These are phyloP conservation scores for Planococcus citri DNA, from an alignment of 1,140 invertebrate genomes.

Conservation along the genomic window DNA sequence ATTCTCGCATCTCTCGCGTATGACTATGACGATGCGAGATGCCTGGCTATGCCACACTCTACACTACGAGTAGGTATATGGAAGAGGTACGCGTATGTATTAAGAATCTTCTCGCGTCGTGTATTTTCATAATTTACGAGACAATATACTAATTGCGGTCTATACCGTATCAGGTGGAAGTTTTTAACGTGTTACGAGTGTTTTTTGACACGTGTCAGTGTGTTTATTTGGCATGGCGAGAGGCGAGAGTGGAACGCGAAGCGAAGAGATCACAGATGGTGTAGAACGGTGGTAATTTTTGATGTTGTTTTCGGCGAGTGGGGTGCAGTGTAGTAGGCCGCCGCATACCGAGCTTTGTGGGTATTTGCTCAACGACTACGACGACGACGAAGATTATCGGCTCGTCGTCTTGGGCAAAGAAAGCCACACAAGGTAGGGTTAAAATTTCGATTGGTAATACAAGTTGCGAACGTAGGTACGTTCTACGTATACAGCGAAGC, in stretches of 20 bases:
- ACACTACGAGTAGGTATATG: no score
- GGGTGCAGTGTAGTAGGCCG: background rate
- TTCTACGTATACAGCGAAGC: no score
- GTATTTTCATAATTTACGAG: conserved; percentile 1
- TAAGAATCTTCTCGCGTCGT: background rate
- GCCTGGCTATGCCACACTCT: no score
- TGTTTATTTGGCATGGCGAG: background rate
- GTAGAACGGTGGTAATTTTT: background rate
- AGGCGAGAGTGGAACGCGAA: background rate
- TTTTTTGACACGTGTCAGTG: background rate
- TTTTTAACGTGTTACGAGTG: background rate
- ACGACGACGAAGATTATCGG: no score
- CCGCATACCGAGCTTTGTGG: background rate
- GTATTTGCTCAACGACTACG: no score
- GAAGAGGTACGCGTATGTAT: background rate
- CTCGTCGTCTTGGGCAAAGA: no score
- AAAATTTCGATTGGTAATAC: no score
- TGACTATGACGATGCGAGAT: no score
- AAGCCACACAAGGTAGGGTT: no score
- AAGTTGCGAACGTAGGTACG: no score
- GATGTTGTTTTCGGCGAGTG: background rate
- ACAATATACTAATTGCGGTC: conserved; percentile 3
- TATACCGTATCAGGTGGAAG: background rate
- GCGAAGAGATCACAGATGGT: no score
- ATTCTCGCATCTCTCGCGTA: no score